Evolutionary conservation across 2,113 vertebrate species (phyloP).

Genomic region (Phyllopteryx taeniolatus): DNA sequence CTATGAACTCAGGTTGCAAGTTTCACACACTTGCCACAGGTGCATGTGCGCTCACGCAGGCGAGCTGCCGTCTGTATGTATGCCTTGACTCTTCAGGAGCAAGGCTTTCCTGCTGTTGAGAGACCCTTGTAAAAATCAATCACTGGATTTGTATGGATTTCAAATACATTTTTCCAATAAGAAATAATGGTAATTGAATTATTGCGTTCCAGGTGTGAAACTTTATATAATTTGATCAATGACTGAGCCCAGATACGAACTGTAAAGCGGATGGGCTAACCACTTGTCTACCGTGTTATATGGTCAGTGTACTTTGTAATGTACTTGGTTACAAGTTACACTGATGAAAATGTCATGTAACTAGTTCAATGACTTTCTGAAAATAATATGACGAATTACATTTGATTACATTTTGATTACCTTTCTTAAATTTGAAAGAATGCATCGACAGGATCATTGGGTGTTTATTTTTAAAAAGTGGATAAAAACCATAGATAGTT

Average conservation of each 20-base stretch:
- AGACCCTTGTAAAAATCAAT: background rate
- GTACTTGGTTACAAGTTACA: too few species aligned
- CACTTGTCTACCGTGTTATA: background rate
- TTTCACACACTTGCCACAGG: constrained; percentile 38
- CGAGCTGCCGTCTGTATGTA: constrained; percentile 19
- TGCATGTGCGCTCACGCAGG: constrained; percentile 18
- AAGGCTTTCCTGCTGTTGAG: background rate
- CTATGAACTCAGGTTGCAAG: constrained; percentile 54
- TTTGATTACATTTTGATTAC: too few species aligned
- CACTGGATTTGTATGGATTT: background rate
- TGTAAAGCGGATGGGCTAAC: background rate
- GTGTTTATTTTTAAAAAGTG: too few species aligned
- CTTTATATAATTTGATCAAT: too few species aligned
- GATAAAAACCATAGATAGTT: too few species aligned
- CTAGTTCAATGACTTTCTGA: too few species aligned
- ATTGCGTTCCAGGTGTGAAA: background rate
- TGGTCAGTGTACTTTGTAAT: too few species aligned
- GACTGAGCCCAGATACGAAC: background rate
- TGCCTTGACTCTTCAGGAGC: constrained; percentile 10
- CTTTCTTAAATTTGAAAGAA: too few species aligned
- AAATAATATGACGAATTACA: too few species aligned
- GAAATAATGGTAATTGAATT: background rate
- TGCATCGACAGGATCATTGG: too few species aligned
- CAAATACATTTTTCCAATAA: background rate
- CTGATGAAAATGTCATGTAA: too few species aligned